Evolutionary conservation across 2,113 vertebrate species (phyloP).

Genomic region (Motacilla tschutschensis): DNA sequence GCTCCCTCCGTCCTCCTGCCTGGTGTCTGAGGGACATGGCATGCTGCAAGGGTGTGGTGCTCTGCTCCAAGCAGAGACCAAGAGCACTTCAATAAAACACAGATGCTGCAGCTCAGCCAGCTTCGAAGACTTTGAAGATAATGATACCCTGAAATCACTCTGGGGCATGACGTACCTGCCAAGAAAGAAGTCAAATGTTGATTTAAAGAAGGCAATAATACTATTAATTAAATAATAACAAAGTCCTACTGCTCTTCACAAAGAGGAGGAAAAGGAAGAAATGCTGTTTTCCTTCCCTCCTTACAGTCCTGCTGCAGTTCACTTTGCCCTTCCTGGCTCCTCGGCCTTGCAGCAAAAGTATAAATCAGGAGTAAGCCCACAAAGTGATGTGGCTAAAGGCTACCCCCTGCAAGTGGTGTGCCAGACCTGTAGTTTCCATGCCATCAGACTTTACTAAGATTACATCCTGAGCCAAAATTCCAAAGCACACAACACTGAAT

Average conservation of each 20-base stretch:
- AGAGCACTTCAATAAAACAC: conserved; percentile 9
- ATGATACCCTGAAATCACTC: conserved; percentile 15
- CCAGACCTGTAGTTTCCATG: background rate
- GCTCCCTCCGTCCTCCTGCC: background rate
- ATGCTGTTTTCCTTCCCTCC: background rate
- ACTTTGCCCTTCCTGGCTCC: background rate
- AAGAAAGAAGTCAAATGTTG: conserved; percentile 14
- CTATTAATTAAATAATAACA: background rate
- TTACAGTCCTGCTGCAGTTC: background rate
- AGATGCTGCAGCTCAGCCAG: conserved; percentile 21
- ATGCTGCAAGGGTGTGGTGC: background rate
- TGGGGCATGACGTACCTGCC: background rate
- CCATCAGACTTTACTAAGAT: background rate
- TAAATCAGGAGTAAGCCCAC: background rate
- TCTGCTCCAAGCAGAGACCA: background rate
- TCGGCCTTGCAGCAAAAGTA: background rate
- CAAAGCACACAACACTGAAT: background rate
- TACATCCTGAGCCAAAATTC: background rate
- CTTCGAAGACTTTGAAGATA: conserved; percentile 44
- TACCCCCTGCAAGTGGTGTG: accelerated
- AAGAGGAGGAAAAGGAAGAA: background rate
- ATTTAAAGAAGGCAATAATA: conserved; percentile 16
- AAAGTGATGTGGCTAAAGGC: background rate
- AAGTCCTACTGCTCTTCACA: background rate
- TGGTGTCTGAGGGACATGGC: background rate